These are phyloP conservation scores for Blastomussa wellsi DNA, from an alignment of 92 coral and sea anemone species.

Conservation along the genomic window DNA sequence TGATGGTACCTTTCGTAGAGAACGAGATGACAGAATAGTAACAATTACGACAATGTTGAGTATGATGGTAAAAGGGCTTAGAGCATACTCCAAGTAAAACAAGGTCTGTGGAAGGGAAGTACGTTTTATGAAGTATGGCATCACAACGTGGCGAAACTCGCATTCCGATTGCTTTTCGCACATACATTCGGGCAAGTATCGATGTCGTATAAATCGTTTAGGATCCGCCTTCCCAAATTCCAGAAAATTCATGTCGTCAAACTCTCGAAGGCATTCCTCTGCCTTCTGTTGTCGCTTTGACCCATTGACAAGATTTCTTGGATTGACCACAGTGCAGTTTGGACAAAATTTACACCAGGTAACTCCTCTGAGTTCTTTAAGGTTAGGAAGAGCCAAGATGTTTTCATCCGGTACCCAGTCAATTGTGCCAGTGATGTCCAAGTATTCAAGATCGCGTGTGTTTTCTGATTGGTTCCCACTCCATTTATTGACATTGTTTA, in stretches of 20 bases:
- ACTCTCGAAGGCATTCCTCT: constrained; percentile 50
- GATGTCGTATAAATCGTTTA: constrained; percentile 51
- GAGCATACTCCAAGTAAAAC: constrained; percentile 63
- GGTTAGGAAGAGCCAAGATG: constrained; percentile 63
- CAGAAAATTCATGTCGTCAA: constrained; percentile 47
- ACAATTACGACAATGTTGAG: constrained; percentile 50
- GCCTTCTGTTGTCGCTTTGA: constrained; percentile 47
- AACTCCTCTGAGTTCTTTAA: constrained; percentile 68
- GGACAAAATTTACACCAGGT: constrained; percentile 79
- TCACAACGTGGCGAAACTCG: constrained; percentile 77
- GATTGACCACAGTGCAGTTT: constrained; percentile 64
- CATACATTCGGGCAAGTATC: constrained; percentile 72
- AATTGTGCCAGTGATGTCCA: constrained; percentile 68
- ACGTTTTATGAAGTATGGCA: constrained; percentile 62
- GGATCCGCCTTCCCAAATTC: constrained; percentile 63
- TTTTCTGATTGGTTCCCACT: constrained; percentile 53
- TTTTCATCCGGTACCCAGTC: constrained; percentile 66
- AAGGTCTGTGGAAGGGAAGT: constrained; percentile 65
- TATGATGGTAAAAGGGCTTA: constrained; percentile 72
- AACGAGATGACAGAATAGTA: constrained; percentile 43
- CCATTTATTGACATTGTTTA: constrained; percentile 65
- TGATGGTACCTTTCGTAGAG: constrained; percentile 62
- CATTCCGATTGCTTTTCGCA: constrained; percentile 74
- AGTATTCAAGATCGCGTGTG: constrained; percentile 50
- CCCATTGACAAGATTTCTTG: constrained; percentile 44